These are phyloP conservation scores for Scaptodrosophila lebanonensis DNA, from an alignment of 1,140 invertebrate species.

Conservation along the genomic window DNA sequence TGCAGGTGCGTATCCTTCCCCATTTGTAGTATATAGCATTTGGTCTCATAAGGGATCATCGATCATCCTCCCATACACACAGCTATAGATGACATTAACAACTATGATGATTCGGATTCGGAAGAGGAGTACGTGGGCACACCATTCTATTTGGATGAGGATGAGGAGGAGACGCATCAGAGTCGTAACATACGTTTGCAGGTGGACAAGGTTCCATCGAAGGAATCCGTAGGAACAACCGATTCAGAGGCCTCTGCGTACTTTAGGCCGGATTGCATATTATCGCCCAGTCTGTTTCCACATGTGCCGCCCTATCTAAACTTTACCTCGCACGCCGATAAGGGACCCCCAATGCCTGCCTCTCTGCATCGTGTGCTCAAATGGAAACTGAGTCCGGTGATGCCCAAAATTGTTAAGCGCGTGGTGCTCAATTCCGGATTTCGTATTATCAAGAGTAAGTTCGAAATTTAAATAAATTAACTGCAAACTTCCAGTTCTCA, in stretches of 20 bases:
- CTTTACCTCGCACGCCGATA: slow-evolving; percentile 87
- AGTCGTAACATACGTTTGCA: slow-evolving; percentile 57
- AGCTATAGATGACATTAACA: slow-evolving; percentile 69
- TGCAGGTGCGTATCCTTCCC: slow-evolving; percentile 54
- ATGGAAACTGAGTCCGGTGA: slow-evolving; percentile 95
- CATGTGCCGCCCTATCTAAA: slow-evolving; percentile 93
- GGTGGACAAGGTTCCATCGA: slow-evolving; percentile 34
- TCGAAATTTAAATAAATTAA: slow-evolving; percentile 23
- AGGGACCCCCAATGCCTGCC: slow-evolving; percentile 81
- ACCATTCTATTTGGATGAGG: slow-evolving; percentile 61
- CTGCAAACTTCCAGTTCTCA: too few relatives aligned
- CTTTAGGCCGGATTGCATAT: slow-evolving; percentile 76
- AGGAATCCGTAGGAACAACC: slow-evolving; percentile 44
- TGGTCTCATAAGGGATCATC: too few relatives aligned
- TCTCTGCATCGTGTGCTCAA: slow-evolving; percentile 87
- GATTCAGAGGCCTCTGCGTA: slow-evolving; percentile 56
- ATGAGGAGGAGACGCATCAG: slow-evolving; percentile 52
- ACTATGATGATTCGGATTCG: slow-evolving; percentile 67
- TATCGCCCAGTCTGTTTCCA: slow-evolving; percentile 87
- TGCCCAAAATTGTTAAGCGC: slow-evolving; percentile 90
- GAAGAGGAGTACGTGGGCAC: slow-evolving; percentile 66
- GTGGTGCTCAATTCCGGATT: slow-evolving; percentile 91
- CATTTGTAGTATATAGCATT: too few relatives aligned
- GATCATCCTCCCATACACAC: too few relatives aligned
- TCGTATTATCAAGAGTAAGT: slow-evolving; percentile 86